Base-by-base conservation (phyloP, 37 sponge, comb jelly and placozoan genomes). In the Diacarnus erythraeanus region DNA sequence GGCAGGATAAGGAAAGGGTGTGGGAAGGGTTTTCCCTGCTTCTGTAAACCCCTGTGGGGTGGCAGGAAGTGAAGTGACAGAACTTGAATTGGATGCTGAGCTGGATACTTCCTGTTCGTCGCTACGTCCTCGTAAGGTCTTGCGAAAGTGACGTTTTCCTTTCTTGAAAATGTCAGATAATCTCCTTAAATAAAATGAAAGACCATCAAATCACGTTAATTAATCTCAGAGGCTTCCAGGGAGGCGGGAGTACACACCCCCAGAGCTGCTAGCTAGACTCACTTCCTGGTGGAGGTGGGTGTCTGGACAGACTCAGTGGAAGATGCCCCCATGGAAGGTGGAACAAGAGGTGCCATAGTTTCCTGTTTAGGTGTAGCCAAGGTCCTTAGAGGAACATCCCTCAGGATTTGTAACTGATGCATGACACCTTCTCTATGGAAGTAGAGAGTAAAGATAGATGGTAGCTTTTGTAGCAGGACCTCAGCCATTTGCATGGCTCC, bases 361-460 rank as follows among this genome's bases (percentile, higher is more conserved):
- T 87, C 81, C 75, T 80, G 40, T 40, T 71, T 81, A 51, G 88
- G 88, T 26, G 88, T 88, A 33, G 83, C 66, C 64, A 88, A 43
- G 25, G 59, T 68, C 34, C 75, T 84, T 35, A 89, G 76, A 17
- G 90, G 90, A 22, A 54, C 4, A 41, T 76, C 79, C 37, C 75
- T 66, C 20, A 89, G 42, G 18, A 25, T 42, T 57, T 80, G 54
- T 60, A 94, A 57, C 71, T 83, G 71, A 38, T 94, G 89, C 74
- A 94, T 90, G 20, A 94, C 94, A 26, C 94, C 98, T 76, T 97
- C 98, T 0, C 93, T 86, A 26, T 89, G 83, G 73, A 97, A 97
- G 44, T 88, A 86, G 8, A 91, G 42, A 17, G 74, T 74, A 57
- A 97, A 97, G n/a, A 93, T 83, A 33, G 77, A 84, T 25, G 95